Base-by-base conservation (phyloP, 2,113 vertebrate species). In the Aramus guarauna region DNA sequence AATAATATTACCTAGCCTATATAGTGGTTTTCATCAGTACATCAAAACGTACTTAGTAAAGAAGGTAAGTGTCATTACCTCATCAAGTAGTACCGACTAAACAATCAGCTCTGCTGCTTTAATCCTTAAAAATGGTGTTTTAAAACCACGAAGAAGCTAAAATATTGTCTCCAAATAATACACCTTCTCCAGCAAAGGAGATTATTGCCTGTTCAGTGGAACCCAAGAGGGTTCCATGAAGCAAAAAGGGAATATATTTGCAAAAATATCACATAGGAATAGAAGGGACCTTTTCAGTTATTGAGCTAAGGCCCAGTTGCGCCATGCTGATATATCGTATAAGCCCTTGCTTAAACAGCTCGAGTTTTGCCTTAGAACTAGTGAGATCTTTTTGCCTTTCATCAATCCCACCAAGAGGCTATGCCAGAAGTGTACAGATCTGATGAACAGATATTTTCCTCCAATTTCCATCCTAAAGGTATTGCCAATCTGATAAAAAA, bases 151-250 rank as follows among this genome's bases (percentile, higher is more conserved):
- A 92, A 94, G 73, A 95, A 94, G 84, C 86, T 86, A 92, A 95
- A 94, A 94, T 17, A 84, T 89, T 96, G 95, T 96, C 91, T 94
- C 58, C 86, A 91, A 96, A 94, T 91, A 97, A 94, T 78, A 87
- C 32, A 86, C 62, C 50, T 92, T 92, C 90, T 90, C 80, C 69
- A 82, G 89, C 48, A 94, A 94, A 95, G 89, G 48, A 94, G 91
- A 94, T 94, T 94, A 91, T 73, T 94, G 73, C 80, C 74, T 82
- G n/a, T 87, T 89, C 89, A 95, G 29, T 75, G 58, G 89, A 95
- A 94, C 58, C 41, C 74, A 85, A 53, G 86, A 92, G 74, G 73
- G 80, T 56, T 87, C 74, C 53, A 78, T 32, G 83, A 91, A 90
- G 88, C 80, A 95, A 94, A 90, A 18, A 89, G 45, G 66, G 73